These are phyloP conservation scores for Stenichneumon culpator DNA, from an alignment of 2,888 invertebrate species.

Conservation along the genomic window DNA sequence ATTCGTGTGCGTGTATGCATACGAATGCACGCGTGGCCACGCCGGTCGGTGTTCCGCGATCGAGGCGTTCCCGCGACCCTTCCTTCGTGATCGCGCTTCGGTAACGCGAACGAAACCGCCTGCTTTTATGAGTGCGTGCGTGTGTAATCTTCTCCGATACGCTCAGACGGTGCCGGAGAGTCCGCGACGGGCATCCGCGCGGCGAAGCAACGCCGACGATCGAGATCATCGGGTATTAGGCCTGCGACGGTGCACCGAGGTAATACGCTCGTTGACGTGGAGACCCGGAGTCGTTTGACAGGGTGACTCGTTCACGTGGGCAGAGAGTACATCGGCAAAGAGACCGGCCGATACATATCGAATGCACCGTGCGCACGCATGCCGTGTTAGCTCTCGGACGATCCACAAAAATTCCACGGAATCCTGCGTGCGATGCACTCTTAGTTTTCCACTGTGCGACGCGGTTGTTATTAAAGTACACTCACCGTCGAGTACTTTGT, in stretches of 20 bases:
- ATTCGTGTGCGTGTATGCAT: constrained; percentile 19
- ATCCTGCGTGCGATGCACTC: background rate
- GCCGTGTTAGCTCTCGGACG: background rate
- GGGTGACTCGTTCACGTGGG: constrained; percentile 79
- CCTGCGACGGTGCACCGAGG: constrained; percentile 53
- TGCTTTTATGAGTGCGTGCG: constrained; percentile 59
- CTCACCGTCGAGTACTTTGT: background rate
- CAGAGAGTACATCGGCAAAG: constrained; percentile 67
- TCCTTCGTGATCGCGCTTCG: constrained; percentile 37
- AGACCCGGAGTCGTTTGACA: constrained; percentile 77
- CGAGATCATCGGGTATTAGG: constrained; percentile 59
- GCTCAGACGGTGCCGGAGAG: constrained; percentile 25
- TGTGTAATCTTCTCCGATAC: constrained; percentile 67
- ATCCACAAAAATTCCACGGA: background rate
- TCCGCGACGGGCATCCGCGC: constrained; percentile 27
- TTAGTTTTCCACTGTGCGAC: background rate
- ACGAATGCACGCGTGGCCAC: background rate
- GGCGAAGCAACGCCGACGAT: constrained; percentile 35
- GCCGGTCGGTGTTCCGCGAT: constrained; percentile 31
- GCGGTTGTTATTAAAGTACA: background rate
- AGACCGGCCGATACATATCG: constrained; percentile 6
- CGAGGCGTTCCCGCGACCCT: constrained; percentile 51
- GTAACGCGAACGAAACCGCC: constrained; percentile 13
- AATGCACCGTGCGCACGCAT: constrained; percentile 1
- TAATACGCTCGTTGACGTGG: constrained; percentile 75